Evolutionary conservation across 2,113 vertebrate genomes (phyloP).

Genomic region (Hemiscyllium ocellatum): DNA sequence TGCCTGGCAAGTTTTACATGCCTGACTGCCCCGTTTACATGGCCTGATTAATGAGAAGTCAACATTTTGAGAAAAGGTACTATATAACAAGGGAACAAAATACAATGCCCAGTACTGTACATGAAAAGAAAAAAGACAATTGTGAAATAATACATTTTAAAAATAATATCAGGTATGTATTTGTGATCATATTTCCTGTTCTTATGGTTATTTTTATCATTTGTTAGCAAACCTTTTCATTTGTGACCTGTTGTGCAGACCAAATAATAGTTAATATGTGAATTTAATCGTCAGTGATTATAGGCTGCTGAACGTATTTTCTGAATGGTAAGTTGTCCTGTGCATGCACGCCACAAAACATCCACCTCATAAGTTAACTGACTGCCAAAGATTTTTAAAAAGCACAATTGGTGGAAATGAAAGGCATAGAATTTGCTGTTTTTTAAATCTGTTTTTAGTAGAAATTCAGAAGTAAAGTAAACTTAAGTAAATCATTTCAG

Average conservation of each 20-base stretch:
- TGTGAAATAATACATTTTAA: not conserved
- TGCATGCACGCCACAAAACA: not conserved
- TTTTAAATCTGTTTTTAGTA: not conserved
- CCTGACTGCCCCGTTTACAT: not conserved
- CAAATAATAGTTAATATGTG: not conserved
- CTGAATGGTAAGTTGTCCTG: not conserved
- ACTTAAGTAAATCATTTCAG: not conserved
- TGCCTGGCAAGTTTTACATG: not conserved
- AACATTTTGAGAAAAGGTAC: not conserved
- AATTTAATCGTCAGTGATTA: not conserved
- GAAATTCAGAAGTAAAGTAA: not conserved
- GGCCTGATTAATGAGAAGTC: conserved; percentile 13
- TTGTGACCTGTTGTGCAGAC: not conserved
- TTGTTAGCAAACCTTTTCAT: not conserved
- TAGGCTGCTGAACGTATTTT: not conserved
- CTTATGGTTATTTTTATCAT: not conserved
- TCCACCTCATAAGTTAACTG: too few species aligned
- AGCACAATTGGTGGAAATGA: not conserved
- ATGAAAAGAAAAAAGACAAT: not conserved
- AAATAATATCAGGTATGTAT: not conserved
- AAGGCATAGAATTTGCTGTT: not conserved
- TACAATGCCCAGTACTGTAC: not conserved
- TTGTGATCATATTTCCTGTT: not conserved
- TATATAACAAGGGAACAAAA: not conserved
- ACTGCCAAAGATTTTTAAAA: too few species aligned